Evolutionary conservation across 2,113 vertebrate species (phyloP).

Genomic region (Abramis brama): DNA sequence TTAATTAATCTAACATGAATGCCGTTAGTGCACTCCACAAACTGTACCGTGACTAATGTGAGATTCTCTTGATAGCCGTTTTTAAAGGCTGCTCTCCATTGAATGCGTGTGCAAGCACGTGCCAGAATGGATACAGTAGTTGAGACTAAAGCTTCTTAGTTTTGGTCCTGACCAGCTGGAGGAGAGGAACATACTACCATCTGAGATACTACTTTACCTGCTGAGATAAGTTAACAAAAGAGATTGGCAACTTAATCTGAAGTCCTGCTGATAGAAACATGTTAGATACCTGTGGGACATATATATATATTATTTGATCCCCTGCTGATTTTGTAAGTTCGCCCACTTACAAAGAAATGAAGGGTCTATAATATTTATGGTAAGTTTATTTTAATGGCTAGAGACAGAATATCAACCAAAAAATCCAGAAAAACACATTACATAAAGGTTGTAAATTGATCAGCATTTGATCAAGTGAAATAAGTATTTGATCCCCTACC

Average conservation of each 20-base stretch:
- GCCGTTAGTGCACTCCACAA: slow-evolving; percentile 15
- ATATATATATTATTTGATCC: too few relatives aligned
- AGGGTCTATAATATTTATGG: too few relatives aligned
- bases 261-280: not conserved
- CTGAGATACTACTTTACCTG: slow-evolving; percentile 1
- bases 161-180: not conserved
- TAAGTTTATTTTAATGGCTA: too few relatives aligned
- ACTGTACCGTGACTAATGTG: slow-evolving; percentile 8
- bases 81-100: not conserved
- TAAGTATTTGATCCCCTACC: too few relatives aligned
- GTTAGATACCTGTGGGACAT: not conserved
- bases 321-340: too few relatives aligned
- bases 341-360: too few relatives aligned
- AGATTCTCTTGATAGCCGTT: not conserved
- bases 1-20: slow-evolving; percentile 35
- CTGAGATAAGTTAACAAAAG: not conserved
- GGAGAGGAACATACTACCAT: not conserved
- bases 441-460: too few relatives aligned
- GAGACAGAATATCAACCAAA: too few relatives aligned
- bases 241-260: slow-evolving; percentile 5
- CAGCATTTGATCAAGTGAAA: too few relatives aligned
- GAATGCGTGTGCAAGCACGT: not conserved
- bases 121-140: not conserved
- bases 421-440: too few relatives aligned
- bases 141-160: not conserved